Evolutionary conservation across 2,113 vertebrate species (phyloP).

Genomic region (Circaetus cinerascens): DNA sequence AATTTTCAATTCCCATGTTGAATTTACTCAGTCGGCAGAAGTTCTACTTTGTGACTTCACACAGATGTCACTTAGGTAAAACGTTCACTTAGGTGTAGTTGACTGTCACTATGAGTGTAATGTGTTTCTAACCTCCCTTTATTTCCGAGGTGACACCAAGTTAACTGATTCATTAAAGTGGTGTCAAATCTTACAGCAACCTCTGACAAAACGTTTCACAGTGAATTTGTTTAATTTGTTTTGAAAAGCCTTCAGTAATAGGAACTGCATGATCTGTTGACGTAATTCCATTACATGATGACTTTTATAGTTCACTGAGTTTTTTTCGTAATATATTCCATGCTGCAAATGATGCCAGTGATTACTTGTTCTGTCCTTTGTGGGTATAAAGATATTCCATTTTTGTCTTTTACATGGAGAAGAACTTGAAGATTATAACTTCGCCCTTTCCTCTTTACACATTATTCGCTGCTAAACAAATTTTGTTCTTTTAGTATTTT

Average conservation of each 20-base stretch:
- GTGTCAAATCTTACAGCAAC: neutral
- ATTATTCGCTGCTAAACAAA: neutral
- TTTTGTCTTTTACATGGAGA: neutral
- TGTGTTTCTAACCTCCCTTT: neutral
- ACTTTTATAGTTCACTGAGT: neutral
- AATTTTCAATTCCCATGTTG: neutral
- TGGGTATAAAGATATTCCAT: neutral
- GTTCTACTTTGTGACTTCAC: neutral
- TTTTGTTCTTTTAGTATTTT: neutral
- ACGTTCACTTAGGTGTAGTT: neutral
- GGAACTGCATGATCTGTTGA: neutral
- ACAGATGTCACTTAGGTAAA: neutral
- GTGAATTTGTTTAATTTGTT: neutral
- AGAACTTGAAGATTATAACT: neutral
- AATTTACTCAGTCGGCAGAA: fast-evolving
- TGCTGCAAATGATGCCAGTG: neutral
- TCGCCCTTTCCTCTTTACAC: neutral
- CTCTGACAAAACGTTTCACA: neutral
- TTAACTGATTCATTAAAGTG: neutral
- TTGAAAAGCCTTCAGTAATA: neutral
- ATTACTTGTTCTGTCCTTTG: neutral
- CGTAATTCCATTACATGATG: neutral
- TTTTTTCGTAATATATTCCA: neutral
- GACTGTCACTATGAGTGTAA: neutral
- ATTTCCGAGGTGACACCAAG: neutral